Evolutionary conservation across 2,797 vertebrate genomes (phyloP), one percentile per base, ranked within the genome.

Genomic region (Triplophysa bombifrons): DNA sequence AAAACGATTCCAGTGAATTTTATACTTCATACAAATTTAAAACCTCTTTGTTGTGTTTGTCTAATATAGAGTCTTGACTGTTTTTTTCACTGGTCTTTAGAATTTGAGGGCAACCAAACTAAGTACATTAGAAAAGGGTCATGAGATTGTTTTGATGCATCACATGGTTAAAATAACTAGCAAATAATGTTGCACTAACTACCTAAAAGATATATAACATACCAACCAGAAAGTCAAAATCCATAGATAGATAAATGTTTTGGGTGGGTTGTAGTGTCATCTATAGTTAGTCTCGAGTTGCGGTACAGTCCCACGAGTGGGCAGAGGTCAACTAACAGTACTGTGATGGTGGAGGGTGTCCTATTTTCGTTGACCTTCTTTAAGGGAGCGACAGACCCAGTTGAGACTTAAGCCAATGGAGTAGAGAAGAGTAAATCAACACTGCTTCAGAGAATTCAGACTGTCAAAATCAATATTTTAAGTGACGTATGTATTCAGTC

Each of bases 11-110:
- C n/a, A 4, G 55, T n/a, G 12, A 55, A 55, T 56, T 22, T 55
- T 3, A 55, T 55, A 22, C 20, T 22, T 56, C 50, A 17, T 19
- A 48, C 46, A 48, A 8, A 44, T 20, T 20, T 68, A 38, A 38
- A 38, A 38, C 38, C 22, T 19, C 16, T 51, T 30, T 60, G 16
- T 22, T 58, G 30, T 34, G 61, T 19, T 34, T 63, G 27, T 38
- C 13, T 63, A 60, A 27, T 27, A 38, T 34, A 63, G 27, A 10
- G 4, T 20, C 22, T 25, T n/a, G 53, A 5, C 86, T 87, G 84
- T 85, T 84, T 85, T 79, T 84, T 41, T 4, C 53, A 30, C 61
- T 22, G 63, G 78, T 53, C 56, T 22, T 73, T 51, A 11, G 30
- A 25, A 5, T 80, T 64, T 58, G 65, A 76, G 13, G 10, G 64